These are phyloP conservation scores for Axinella damicornis DNA, from an alignment of 37 sponge, comb jelly and placozoan genomes.

Conservation along the genomic window DNA sequence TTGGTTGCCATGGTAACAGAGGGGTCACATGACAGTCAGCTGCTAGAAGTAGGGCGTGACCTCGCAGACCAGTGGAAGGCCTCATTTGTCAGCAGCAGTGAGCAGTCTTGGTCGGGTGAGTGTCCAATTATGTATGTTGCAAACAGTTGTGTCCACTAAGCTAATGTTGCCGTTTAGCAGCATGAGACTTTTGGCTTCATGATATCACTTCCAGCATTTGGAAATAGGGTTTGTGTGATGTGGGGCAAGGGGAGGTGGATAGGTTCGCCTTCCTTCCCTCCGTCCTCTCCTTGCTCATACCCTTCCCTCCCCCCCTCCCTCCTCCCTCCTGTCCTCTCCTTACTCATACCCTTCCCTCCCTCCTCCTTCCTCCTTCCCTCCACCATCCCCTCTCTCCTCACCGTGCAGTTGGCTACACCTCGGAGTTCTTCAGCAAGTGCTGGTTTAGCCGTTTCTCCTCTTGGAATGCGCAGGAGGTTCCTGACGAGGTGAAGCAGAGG, in stretches of 20 bases:
- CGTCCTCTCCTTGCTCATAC: neutral
- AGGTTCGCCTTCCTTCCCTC: neutral
- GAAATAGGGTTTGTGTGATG: too few species aligned
- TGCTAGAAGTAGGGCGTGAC: slow-evolving; percentile 46
- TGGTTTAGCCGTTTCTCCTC: slow-evolving; percentile 65
- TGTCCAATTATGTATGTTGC: too few species aligned
- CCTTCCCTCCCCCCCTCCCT: too few species aligned
- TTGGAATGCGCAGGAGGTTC: slow-evolving; percentile 32
- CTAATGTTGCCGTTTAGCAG: too few species aligned
- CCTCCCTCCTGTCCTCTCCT: too few species aligned
- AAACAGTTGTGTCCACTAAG: too few species aligned
- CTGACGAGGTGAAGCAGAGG: neutral
- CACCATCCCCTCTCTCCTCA: neutral
- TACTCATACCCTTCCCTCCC: too few species aligned
- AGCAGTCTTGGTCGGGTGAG: slow-evolving; percentile 23
- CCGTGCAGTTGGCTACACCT: slow-evolving; percentile 1
- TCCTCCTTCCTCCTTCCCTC: too few species aligned
- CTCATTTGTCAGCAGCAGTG: slow-evolving; percentile 24
- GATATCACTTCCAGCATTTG: neutral
- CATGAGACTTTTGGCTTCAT: neutral
- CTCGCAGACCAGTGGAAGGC: slow-evolving; percentile 28
- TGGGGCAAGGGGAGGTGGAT: too few species aligned
- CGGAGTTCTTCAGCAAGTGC: slow-evolving; percentile 52
- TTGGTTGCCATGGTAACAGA: slow-evolving; percentile 51
- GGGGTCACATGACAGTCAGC: slow-evolving; percentile 11